These are phyloP conservation scores for Drosophila formosana DNA, from an alignment of 2,888 invertebrate genomes.

Conservation along the genomic window DNA sequence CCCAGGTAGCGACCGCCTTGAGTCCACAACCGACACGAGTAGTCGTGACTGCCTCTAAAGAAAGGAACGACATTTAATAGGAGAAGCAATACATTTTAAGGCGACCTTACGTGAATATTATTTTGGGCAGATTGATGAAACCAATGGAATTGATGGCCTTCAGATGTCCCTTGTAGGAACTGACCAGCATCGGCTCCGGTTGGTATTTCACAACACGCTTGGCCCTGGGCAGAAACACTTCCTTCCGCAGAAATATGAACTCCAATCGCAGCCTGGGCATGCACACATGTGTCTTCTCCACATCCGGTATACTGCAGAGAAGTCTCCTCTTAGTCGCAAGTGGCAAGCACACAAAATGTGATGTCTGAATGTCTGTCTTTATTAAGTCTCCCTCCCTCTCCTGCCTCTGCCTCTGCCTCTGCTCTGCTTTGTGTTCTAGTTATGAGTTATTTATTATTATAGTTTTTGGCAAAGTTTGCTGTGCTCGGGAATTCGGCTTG, in stretches of 20 bases:
- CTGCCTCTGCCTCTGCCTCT: neutral
- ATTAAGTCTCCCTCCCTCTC: slow-evolving; percentile 13
- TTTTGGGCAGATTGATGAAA: slow-evolving; percentile 88
- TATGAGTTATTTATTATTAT: slow-evolving; percentile 74
- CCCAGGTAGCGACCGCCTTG: slow-evolving; percentile 90
- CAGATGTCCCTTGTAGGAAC: slow-evolving; percentile 90
- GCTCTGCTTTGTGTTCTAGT: slow-evolving; percentile 23
- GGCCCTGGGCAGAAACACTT: slow-evolving; percentile 89
- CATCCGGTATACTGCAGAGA: slow-evolving; percentile 74
- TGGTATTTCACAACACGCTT: slow-evolving; percentile 88
- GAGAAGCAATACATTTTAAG: neutral
- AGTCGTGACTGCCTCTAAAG: slow-evolving; percentile 89
- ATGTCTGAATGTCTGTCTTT: slow-evolving; percentile 28
- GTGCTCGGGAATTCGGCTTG: slow-evolving; percentile 51
- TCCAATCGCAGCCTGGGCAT: slow-evolving; percentile 88
- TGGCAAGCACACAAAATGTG: slow-evolving; percentile 16
- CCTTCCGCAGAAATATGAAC: slow-evolving; percentile 91
- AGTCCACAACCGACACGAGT: slow-evolving; percentile 91
- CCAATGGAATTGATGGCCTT: slow-evolving; percentile 89
- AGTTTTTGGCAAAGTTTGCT: slow-evolving; percentile 44
- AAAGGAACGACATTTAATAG: neutral
- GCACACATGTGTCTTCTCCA: slow-evolving; percentile 86
- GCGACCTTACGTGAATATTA: slow-evolving; percentile 88
- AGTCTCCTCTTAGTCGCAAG: slow-evolving; percentile 1
- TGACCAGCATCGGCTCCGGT: slow-evolving; percentile 88